phyloP scores from a whole-genome alignment of 2,113 vertebrate genomes.

The Neomonachus schauinslandi region DNA sequence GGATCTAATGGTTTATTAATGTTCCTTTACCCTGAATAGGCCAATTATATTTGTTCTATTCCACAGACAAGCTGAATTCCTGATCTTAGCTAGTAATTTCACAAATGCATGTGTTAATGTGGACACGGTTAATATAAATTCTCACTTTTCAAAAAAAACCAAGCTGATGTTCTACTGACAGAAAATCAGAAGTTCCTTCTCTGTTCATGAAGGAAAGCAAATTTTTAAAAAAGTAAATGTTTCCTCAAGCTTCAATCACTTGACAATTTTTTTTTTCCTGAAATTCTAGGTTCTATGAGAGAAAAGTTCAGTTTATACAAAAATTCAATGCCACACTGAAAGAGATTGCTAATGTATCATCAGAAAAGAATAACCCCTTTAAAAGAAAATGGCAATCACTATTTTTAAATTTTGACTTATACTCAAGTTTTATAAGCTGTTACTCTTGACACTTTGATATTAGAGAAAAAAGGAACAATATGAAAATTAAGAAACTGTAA shows the following conservation, averaged over 20 bases:
- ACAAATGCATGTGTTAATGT: neutral
- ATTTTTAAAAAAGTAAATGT: neutral
- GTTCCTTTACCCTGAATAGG: neutral
- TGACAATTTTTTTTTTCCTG: conserved; percentile 46
- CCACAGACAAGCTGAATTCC: conserved; percentile 22
- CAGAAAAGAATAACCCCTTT: conserved; percentile 24
- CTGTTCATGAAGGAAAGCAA: neutral
- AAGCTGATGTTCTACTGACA: neutral
- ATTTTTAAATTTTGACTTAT: conserved; percentile 15
- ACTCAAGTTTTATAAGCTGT: neutral
- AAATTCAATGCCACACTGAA: conserved; percentile 14
- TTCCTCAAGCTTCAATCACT: conserved; percentile 50
- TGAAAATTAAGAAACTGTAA: neutral
- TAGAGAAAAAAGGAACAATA: neutral
- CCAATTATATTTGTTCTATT: conserved; percentile 29
- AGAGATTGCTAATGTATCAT: neutral
- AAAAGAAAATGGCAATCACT: conserved; percentile 30
- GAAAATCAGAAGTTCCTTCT: conserved; percentile 48
- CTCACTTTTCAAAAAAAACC: conserved; percentile 33
- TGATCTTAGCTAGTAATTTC: conserved; percentile 31
- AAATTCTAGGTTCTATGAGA: conserved; percentile 24
- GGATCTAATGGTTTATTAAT: conserved; percentile 11
- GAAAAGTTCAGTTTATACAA: conserved; percentile 37
- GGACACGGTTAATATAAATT: conserved; percentile 18
- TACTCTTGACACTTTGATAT: conserved; percentile 5